Base-by-base conservation (phyloP, 1,140 invertebrate species). In the Procambarus virginalis region DNA sequence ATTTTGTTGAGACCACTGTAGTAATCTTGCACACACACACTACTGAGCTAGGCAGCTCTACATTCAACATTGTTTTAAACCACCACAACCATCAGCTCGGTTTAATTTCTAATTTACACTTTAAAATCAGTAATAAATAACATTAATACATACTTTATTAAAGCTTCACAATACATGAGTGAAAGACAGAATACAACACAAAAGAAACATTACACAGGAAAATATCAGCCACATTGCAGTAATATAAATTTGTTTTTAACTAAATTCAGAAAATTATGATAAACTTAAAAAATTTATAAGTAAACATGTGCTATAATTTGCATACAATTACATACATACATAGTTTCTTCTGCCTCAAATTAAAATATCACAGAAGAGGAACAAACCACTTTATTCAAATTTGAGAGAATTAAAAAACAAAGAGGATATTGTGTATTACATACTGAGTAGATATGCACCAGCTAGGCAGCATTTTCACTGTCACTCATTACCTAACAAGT, bases 321-420 rank as follows among this genome's bases (percentile, higher is more conserved):
- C 5, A 55, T 10, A 55, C 51, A 5, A 5, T 55, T 55, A 10
- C 51, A 5, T 55, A 55, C 51, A 5, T 55, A 55, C 51, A 45
- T 60, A 51, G 4, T 48, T 55, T 85, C n/a, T 55, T 85, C n/a
- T 45, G 55, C 14, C n/a, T 55, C 77, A 60, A 10, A 22, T 10
- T 34, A 10, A 58, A 51, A 34, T 77, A 85, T 85, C 84, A 85
- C 84, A 85, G 84, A 85, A 76, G 83, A 84, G 84, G 73, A 84
- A 84, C 84, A 85, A 77, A 55, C 49, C 78, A 55, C n/a, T 70
- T 22, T 70, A 70, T 34, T 20, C 68, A 68, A 1, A 9, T 68
- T 46, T 60, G n/a, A 14, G 17, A 46, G 17, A 68, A 68, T 51
- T 6, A 22, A 12, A 17, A 17, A 34, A 81, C 22, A 34, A 55